Base-by-base conservation (phyloP, 1,140 invertebrate genomes). In the Danaus melanippus region DNA sequence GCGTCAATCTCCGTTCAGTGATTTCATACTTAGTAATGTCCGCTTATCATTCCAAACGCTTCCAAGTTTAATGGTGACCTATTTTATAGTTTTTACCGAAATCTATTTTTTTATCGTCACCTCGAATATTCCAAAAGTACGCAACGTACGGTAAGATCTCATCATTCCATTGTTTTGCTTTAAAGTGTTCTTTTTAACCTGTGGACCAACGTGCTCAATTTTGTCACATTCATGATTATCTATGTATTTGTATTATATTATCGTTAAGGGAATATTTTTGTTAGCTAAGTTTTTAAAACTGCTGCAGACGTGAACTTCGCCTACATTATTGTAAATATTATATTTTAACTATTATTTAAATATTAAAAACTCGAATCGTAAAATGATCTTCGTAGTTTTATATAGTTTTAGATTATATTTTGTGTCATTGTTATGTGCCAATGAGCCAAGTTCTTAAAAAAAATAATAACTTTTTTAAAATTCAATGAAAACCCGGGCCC, bases 381-480 rank as follows among this genome's bases (percentile, higher is more conserved):
- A 68, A 78, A 74, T 75, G 77, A 79, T 79, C 76, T 83, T 77
- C 66, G 70, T 78, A 77, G 73, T 64, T 55, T 71, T 62, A 52
- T 66, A 62, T 67, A 49, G 53, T 15, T 54, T 56, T 67, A 61
- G 50, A 61, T 64, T 58, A 60, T 58, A 58, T 60, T 62, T 66
- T 75, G 78, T 79, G 76, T 84, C 81, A 81, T 84, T 65, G 65
- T 73, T 60, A 72, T 73, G 81, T 84, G 79, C 81, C 81, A 84
- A 82, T 62, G 77, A 71, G 77, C 78, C 66, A 69, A 58, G 61
- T 64, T 64, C 52, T 56, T 46, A 53, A 45, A 42, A 21, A 51
- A 41, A 44, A 47, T 46, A 62, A 58, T n/a, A 40, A 51, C 17
- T 10, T 41, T 41, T 12, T 45, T 39, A 3, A 44, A 41, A 12